Percentiles rank a stretch among this genome's conserved stretches.
Evolutionary conservation across 2,888 invertebrate species (phyloP).

Genomic region (Thymelicus sylvestris): DNA sequence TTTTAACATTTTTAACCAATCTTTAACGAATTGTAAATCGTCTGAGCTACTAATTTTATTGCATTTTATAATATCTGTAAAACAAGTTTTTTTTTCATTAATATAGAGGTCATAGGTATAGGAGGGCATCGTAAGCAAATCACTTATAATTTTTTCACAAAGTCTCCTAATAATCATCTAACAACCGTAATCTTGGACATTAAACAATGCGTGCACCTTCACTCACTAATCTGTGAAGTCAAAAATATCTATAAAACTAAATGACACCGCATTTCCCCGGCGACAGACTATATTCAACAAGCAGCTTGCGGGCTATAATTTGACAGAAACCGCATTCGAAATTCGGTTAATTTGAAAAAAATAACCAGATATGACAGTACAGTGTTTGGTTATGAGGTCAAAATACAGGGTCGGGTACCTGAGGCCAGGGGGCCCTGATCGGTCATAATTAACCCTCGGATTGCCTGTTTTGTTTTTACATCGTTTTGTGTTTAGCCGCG

Average conservation of each 20-base stretch:
- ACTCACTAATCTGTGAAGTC: neutral
- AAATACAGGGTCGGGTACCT: slow-evolving; percentile 68
- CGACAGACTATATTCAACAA: neutral
- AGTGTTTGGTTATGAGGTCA: slow-evolving; percentile 60
- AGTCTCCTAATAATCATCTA: no score
- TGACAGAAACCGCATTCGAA: slow-evolving; percentile 4
- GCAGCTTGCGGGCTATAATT: neutral
- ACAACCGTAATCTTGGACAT: neutral
- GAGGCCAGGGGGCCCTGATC: slow-evolving; percentile 50
- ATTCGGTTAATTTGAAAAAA: slow-evolving; percentile 7
- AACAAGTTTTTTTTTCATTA: no score
- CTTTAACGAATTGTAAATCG: no score
- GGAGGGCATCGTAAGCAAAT: no score
- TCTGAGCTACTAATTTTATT: no score
- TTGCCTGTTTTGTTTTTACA: slow-evolving; percentile 65
- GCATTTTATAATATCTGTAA: no score
- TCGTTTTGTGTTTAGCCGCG: slow-evolving; percentile 51
- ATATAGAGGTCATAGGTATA: no score
- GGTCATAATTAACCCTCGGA: slow-evolving; percentile 71
- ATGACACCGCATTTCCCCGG: neutral
- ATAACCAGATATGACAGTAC: slow-evolving; percentile 51
- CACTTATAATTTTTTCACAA: no score
- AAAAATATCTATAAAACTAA: neutral
- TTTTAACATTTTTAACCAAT: no score
- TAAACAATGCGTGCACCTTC: neutral